Conservation (phyloP, 2,888 invertebrate genomes). For the Eubasilissa splendida region DNA sequence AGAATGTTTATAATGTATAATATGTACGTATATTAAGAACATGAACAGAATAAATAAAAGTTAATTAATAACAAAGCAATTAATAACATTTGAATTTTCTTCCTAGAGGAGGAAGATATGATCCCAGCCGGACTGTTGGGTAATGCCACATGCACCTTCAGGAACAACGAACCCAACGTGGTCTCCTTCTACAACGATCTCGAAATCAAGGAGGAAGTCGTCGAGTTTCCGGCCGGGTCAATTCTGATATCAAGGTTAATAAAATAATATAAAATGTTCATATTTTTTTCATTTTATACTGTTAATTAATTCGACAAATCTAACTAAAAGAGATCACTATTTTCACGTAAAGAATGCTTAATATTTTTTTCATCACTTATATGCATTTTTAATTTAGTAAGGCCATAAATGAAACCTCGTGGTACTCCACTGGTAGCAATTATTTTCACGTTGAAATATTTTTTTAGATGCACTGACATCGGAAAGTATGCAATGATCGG, state of each 20-base stretch:
- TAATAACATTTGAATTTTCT: conserved; percentile 10
- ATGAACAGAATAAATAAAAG: too few species aligned
- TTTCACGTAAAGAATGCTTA: too few species aligned
- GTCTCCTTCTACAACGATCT: conserved; percentile 87
- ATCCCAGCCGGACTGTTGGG: conserved; percentile 70
- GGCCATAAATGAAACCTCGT: neutral
- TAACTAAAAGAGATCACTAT: too few species aligned
- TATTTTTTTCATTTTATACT: neutral
- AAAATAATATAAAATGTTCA: conserved; percentile 9
- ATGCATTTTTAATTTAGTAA: neutral
- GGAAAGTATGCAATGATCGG: conserved; percentile 91
- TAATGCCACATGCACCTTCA: conserved; percentile 84
- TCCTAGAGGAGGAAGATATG: conserved; percentile 68
- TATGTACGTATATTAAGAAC: too few species aligned
- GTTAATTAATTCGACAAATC: neutral
- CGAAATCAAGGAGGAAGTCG: conserved; percentile 81
- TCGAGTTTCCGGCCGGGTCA: conserved; percentile 85
- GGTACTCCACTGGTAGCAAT: neutral
- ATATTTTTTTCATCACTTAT: too few species aligned
- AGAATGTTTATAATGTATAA: too few species aligned
- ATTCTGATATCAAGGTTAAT: conserved; percentile 76
- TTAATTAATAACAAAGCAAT: too few species aligned
- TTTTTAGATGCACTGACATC: conserved; percentile 82
- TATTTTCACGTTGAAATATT: neutral
- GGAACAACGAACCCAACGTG: conserved; percentile 85